Evolutionary conservation across 2,797 vertebrate species (phyloP), one percentile per base, ranked within the genome.

Genomic region (Pelobates cultripes): DNA sequence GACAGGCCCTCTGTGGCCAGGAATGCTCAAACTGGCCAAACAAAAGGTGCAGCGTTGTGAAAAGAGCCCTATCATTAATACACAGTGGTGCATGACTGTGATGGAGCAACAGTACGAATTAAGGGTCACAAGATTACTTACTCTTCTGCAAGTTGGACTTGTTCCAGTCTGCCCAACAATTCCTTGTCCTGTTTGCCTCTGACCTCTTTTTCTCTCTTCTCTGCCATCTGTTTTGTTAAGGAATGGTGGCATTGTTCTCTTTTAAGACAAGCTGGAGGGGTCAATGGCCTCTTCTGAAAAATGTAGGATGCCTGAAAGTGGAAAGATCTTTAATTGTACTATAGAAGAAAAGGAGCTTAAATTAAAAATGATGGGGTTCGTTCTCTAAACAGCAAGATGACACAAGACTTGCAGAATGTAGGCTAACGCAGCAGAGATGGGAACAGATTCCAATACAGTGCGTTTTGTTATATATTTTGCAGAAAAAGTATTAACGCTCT

Each of bases 81-180:
- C 55, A 57, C 9, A 57, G 3, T 12, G 13, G 55, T 4, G 55
- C 9, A 57, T 57, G 9, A 57, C 9, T 57, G 55, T 15, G 55
- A 15, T 14, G 14, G 55, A 12, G 9, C 10, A 57, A 14, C 55
- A 57, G 13, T 57, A 12, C 47, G 5, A 5, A 5, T 51, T 51
- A 51, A 12, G 55, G 55, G 13, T 12, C 55, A 3, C 14, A 57
- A 57, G 55, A 12, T 14, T 3, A 41, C 95, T 93, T 88, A 96
- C 95, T 94, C 92, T 64, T 95, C 92, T 3, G 88, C 88, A 13
- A 94, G 91, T 75, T 95, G 94, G 40, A 90, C 88, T 86, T 92
- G 94, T 73, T 93, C 92, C 7, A 94, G 86, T 13, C 45, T 89
- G 61, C 93, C 94, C 79, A 90, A 78, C 40, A 94, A 75, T 1